A percentile compares a stretch with the other conserved stretches of the same genome.
Conservation (phyloP, 2,797 vertebrate species). For the Myotis myotis region DNA sequence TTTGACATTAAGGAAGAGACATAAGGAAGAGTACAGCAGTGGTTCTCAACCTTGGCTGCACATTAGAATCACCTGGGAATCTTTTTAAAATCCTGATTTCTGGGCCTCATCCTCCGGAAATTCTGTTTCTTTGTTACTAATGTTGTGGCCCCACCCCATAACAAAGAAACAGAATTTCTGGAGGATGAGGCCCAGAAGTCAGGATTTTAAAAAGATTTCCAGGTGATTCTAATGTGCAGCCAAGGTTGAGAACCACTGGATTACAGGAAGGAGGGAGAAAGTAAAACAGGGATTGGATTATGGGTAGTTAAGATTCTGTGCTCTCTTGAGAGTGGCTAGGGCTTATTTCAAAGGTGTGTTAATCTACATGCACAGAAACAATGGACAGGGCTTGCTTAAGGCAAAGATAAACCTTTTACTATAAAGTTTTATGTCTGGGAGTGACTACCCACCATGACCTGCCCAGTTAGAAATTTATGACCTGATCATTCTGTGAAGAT, state of each 20-base stretch:
- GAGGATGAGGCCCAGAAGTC: no score
- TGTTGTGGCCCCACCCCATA: no score
- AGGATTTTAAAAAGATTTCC: no score
- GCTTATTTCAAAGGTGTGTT: not conserved
- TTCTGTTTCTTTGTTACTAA: no score
- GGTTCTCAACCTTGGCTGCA: no score
- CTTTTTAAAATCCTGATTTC: no score
- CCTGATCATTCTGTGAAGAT: not conserved
- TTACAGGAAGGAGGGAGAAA: not conserved
- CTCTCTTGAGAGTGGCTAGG: not conserved
- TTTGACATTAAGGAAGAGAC: not conserved
- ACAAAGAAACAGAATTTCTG: no score
- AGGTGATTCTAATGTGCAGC: no score
- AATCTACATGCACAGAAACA: not conserved
- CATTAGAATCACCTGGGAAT: no score
- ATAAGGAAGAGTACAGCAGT: not conserved
- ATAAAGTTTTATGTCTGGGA: not conserved
- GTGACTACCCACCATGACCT: no score
- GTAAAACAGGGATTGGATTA: not conserved
- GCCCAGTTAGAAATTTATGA: not conserved
- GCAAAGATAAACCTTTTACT: not conserved
- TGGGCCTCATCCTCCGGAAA: no score
- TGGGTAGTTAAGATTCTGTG: not conserved
- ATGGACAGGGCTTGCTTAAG: not conserved
- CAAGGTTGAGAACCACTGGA: no score